Evolutionary conservation across 2,797 vertebrate genomes (phyloP), one percentile per base, ranked within the genome.

Genomic region (Hyperoplus lanceolatus): DNA sequence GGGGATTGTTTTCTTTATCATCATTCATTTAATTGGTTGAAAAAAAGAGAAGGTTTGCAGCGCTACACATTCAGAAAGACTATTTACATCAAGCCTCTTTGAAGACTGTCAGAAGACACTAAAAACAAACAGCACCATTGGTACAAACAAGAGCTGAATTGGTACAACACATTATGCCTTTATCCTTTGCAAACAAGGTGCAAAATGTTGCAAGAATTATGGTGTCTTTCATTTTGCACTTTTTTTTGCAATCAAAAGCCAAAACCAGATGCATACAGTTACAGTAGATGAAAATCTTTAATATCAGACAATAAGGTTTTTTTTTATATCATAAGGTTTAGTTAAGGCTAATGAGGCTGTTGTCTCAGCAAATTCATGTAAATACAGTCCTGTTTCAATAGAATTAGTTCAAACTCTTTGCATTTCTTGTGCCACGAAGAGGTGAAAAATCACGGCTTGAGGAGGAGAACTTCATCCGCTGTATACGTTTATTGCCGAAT

Each of bases 21-120:
- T 85, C 61, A 53, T 87, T 87, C 36, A 13, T 93, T 92, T 93
- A 92, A 89, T 93, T 87, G 87, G 80, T 79, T 88, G 71, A 18
- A 81, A 77, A 74, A 77, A 60, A 68, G 59, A 54, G 61, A 60
- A 76, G 21, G 63, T 75, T 75, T 73, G 87, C 74, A 84, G 82
- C 73, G 74, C 86, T 86, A 89, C 85, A 82, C 54, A 83, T 81
- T 88, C 69, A 86, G 69, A 42, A 73, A 42, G 55, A 81, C 58
- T 89, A 90, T 93, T 89, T 89, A 91, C 89, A 89, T 72, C 49
- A 73, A 83, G 73, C 45, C 64, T 82, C 74, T 72, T 77, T 82
- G 64, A 84, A 82, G 76, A 64, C 56, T 69, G 70, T 69, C 15
- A 5, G 45, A 79, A 45, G 77, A 69, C 49, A 66, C 55, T 48